These are phyloP conservation scores for Sinhomidia bicolor DNA, from an alignment of 2,888 invertebrate genomes.

Conservation along the genomic window DNA sequence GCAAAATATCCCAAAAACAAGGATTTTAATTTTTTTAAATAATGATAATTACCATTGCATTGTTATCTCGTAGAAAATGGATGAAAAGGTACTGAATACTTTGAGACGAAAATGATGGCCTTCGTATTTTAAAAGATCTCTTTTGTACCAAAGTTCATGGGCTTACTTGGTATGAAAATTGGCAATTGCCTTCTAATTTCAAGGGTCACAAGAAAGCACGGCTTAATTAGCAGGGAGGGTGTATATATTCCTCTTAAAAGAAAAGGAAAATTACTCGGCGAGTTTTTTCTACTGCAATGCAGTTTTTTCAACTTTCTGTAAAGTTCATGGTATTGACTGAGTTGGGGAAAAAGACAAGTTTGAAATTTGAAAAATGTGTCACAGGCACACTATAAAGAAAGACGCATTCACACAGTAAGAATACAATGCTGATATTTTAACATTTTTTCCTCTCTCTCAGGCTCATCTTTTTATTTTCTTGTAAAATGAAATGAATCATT, in stretches of 20 bases:
- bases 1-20: neutral
- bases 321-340: neutral
- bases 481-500: constrained; percentile 41
- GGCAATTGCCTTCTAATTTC: constrained; percentile 24
- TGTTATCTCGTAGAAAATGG: neutral
- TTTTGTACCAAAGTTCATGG: neutral
- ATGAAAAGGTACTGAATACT: neutral
- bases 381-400: neutral
- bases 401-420: neutral
- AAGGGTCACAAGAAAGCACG: constrained; percentile 34
- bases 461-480: neutral
- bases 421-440: neutral
- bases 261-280: neutral
- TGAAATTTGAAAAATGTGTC: constrained; percentile 44
- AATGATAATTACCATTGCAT: neutral
- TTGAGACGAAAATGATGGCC: neutral
- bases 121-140: neutral
- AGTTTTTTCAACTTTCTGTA: neutral
- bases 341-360: constrained; percentile 25
- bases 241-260: constrained; percentile 25
- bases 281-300: constrained; percentile 14
- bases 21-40: neutral
- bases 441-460: neutral
- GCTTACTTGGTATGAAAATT: constrained; percentile 19
- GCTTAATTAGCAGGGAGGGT: constrained; percentile 28